phyloP scores from a whole-genome alignment of 2,888 invertebrate genomes.

The Synanthedon tipuliformis region DNA sequence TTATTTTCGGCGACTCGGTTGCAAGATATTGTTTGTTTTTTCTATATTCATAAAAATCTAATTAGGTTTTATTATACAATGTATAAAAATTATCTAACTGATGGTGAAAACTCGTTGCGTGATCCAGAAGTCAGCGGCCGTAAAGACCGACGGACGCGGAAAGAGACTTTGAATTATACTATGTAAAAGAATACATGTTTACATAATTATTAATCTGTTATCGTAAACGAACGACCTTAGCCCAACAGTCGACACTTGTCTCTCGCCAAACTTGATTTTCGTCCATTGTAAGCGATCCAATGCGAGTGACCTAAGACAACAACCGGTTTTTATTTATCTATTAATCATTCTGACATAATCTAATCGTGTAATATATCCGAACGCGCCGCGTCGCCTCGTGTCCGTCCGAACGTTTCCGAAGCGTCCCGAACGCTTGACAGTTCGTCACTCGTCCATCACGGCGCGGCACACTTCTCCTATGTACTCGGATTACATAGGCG shows the following conservation, averaged over 20 bases:
- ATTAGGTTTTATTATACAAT: too few relatives aligned
- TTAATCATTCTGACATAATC: constrained; percentile 52
- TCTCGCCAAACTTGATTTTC: constrained; percentile 22
- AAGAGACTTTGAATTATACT: too few relatives aligned
- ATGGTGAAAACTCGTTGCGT: too few relatives aligned
- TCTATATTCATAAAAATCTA: too few relatives aligned
- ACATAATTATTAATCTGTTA: constrained; percentile 7
- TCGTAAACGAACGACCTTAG: constrained; percentile 9
- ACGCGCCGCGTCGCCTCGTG: constrained; percentile 17
- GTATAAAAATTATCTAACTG: too few relatives aligned
- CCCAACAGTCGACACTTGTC: constrained; percentile 24
- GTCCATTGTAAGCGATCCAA: constrained; percentile 20
- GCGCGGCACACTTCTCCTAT: constrained; percentile 53
- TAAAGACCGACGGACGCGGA: too few relatives aligned
- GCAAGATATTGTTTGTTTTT: too few relatives aligned
- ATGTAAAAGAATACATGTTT: background rate
- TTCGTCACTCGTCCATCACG: constrained; percentile 59
- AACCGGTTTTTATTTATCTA: constrained; percentile 38
- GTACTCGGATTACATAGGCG: constrained; percentile 49
- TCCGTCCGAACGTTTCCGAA: constrained; percentile 30
- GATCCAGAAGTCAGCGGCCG: too few relatives aligned
- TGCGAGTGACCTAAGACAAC: constrained; percentile 49
- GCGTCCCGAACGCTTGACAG: constrained; percentile 52
- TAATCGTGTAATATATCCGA: constrained; percentile 36
- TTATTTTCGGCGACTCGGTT: too few relatives aligned